Evolutionary conservation across 92 coral and sea anemone species (phyloP).

Genomic region (Muricea muricata): DNA sequence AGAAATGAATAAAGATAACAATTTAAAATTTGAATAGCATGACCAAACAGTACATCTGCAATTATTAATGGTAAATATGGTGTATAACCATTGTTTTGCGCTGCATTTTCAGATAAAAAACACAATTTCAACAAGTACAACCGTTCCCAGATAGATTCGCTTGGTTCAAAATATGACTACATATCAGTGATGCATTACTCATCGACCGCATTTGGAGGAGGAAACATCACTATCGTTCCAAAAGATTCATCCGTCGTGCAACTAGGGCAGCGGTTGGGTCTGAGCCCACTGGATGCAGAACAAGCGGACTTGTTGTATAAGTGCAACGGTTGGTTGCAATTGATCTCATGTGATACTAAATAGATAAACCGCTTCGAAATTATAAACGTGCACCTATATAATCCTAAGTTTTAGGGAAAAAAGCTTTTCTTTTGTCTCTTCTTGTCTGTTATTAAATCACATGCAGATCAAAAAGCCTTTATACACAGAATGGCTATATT

Average conservation of each 20-base stretch:
- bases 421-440: too few relatives aligned
- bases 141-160: slow-evolving; percentile 77
- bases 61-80: too few relatives aligned
- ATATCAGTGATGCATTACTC: slow-evolving; percentile 88
- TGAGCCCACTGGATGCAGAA: slow-evolving; percentile 45
- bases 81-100: neutral
- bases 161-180: slow-evolving; percentile 82
- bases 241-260: slow-evolving; percentile 38
- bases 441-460: too few relatives aligned
- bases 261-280: slow-evolving; percentile 46
- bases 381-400: too few relatives aligned
- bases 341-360: neutral
- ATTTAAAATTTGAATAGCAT: too few relatives aligned
- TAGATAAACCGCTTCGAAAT: neutral
- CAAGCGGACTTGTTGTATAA: slow-evolving; percentile 45
- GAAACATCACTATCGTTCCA: slow-evolving; percentile 44
- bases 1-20: too few relatives aligned
- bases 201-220: slow-evolving; percentile 72
- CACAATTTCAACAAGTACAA: slow-evolving; percentile 91
- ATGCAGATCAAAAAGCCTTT: too few relatives aligned
- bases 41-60: too few relatives aligned
- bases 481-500: too few relatives aligned
- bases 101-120: slow-evolving; percentile 50
- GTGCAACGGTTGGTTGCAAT: slow-evolving; percentile 40
- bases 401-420: too few relatives aligned